Percentiles rank a stretch among this genome's conserved stretches.
Conservation (phyloP, 2,797 vertebrate species). For the Cuculus canorus region DNA sequence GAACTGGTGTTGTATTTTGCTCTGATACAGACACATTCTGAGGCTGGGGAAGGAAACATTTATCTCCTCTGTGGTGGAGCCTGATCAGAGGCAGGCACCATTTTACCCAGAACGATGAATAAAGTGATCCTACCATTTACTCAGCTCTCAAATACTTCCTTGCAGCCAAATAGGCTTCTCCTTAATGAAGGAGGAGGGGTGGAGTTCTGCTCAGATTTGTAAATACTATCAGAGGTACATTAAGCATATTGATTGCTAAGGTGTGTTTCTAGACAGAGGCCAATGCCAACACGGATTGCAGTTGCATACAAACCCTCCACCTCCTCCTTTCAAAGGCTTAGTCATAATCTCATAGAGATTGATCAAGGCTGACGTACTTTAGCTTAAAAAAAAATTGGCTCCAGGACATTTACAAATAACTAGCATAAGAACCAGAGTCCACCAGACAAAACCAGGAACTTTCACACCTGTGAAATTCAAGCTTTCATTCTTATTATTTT, state of each 20-base stretch:
- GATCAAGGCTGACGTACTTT: not conserved
- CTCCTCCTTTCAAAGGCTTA: not conserved
- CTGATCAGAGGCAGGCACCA: not conserved
- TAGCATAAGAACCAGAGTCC: not conserved
- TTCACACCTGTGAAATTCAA: not conserved
- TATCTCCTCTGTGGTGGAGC: not conserved
- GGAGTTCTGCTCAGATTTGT: not conserved
- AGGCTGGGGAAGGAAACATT: not conserved
- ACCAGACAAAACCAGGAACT: not conserved
- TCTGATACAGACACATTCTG: not conserved
- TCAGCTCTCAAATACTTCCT: not conserved
- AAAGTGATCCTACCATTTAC: not conserved
- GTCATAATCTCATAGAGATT: not conserved
- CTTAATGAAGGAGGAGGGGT: not conserved
- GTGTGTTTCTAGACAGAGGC: not conserved
- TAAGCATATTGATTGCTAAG: not conserved
- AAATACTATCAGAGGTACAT: not conserved
- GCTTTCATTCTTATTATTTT: not conserved
- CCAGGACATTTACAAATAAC: not conserved
- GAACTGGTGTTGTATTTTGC: not conserved
- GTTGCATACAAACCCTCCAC: not conserved
- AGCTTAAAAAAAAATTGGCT: not conserved
- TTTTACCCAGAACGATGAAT: conserved; percentile 1
- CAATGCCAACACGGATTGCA: not conserved
- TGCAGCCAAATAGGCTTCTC: not conserved